Evolutionary conservation across 2,888 invertebrate genomes (phyloP).

Genomic region (Cosmia pyralina): DNA sequence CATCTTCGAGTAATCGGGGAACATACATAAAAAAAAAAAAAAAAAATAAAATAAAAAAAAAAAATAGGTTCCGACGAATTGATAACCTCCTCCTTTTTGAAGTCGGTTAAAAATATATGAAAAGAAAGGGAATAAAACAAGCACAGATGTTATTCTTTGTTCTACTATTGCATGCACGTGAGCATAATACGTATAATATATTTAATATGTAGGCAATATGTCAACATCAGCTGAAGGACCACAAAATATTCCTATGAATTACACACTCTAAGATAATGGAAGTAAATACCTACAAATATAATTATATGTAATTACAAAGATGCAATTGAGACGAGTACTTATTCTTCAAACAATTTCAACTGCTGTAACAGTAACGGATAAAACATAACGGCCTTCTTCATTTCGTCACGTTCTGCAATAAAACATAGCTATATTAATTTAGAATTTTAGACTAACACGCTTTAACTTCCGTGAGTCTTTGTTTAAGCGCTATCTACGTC

Average conservation of each 20-base stretch:
- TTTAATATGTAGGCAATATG: background rate
- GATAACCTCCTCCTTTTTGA: too few species aligned
- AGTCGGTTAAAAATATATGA: too few species aligned
- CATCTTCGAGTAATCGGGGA: too few species aligned
- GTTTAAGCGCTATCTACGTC: constrained; percentile 47
- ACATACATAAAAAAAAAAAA: too few species aligned
- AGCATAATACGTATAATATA: background rate
- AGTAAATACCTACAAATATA: constrained; percentile 26
- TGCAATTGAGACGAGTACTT: constrained; percentile 22
- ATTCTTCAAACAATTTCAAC: constrained; percentile 15
- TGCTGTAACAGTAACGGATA: constrained; percentile 31
- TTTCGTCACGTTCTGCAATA: constrained; percentile 45
- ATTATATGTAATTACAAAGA: constrained; percentile 38
- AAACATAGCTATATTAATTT: constrained; percentile 45
- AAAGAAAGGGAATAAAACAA: background rate
- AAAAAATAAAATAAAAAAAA: too few species aligned
- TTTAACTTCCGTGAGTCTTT: constrained; percentile 60
- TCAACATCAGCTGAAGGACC: constrained; percentile 5
- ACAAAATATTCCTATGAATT: constrained; percentile 37
- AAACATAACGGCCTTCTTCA: constrained; percentile 43
- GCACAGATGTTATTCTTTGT: background rate
- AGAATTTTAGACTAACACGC: constrained; percentile 55
- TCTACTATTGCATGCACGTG: background rate
- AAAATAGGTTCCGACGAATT: too few species aligned
- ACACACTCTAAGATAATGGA: constrained; percentile 32